Conservation (phyloP, 2,888 invertebrate genomes). For the Hydrotaea diabolus region DNA sequence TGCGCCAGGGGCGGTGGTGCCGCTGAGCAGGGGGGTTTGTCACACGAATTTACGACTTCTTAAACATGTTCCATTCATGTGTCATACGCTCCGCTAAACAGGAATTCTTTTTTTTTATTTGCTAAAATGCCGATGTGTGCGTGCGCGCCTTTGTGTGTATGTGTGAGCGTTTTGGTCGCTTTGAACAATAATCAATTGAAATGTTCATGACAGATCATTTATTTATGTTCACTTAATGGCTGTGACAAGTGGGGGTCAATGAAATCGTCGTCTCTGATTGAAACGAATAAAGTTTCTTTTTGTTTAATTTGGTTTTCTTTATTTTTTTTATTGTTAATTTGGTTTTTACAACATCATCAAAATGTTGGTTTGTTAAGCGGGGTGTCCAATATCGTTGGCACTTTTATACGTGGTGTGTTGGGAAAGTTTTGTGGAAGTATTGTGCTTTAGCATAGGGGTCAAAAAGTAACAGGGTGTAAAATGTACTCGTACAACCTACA, state of each 20-base stretch:
- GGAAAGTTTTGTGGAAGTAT: slow-evolving; percentile 5
- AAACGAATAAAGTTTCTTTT: slow-evolving; percentile 52
- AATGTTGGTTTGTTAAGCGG: slow-evolving; percentile 23
- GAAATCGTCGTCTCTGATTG: slow-evolving; percentile 65
- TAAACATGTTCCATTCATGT: slow-evolving; percentile 6
- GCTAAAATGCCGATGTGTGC: neutral
- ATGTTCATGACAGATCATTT: slow-evolving; percentile 58
- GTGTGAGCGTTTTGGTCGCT: neutral
- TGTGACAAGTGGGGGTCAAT: slow-evolving; percentile 63
- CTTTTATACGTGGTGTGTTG: neutral
- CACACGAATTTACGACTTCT: slow-evolving; percentile 30
- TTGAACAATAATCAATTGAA: slow-evolving; percentile 56
- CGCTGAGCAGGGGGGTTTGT: neutral
- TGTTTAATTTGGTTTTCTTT: neutral
- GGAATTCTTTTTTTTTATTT: slow-evolving; percentile 10
- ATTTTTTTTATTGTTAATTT: slow-evolving; percentile 27
- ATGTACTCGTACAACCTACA: no score
- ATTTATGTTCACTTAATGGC: slow-evolving; percentile 51
- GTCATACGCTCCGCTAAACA: slow-evolving; percentile 26
- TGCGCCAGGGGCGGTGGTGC: neutral
- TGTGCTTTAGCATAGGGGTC: no score
- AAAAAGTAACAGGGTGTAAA: no score
- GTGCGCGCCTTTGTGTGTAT: neutral
- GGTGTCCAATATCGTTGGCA: slow-evolving; percentile 17
- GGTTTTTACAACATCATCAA: slow-evolving; percentile 58